These are phyloP conservation scores for Pangasius djambal DNA, from an alignment of 2,797 vertebrate species.

Conservation along the genomic window DNA sequence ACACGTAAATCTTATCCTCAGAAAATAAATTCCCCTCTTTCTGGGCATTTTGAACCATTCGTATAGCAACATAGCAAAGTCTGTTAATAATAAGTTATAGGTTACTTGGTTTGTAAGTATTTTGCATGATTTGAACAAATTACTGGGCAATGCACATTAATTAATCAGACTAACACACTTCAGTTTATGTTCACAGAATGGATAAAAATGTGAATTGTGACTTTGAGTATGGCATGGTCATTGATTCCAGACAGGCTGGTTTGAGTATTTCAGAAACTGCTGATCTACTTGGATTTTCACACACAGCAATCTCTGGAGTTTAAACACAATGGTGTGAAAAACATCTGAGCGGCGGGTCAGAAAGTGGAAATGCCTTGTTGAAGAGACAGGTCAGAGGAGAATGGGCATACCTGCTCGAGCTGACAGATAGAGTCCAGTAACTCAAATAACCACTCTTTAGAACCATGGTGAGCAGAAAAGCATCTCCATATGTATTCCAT, in stretches of 20 bases:
- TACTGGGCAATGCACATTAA: not conserved
- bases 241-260: not conserved
- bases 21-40: not conserved
- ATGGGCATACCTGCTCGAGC: not conserved
- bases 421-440: not conserved
- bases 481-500: not conserved
- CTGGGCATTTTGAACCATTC: not conserved
- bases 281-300: not conserved
- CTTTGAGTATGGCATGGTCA: not conserved
- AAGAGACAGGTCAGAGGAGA: not conserved
- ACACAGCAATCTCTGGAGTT: not conserved
- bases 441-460: not conserved
- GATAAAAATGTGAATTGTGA: not conserved
- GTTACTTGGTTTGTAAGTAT: not conserved
- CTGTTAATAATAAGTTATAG: not conserved
- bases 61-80: not conserved
- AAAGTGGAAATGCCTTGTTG: not conserved
- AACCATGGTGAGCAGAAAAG: not conserved
- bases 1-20: not conserved
- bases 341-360: not conserved
- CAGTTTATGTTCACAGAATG: not conserved
- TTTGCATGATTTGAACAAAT: not conserved
- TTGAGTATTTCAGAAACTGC: not conserved
- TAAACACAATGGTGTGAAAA: not conserved
- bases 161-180: not conserved